Conservation (phyloP, 2,113 vertebrate genomes). For the Phoenicopterus ruber region DNA sequence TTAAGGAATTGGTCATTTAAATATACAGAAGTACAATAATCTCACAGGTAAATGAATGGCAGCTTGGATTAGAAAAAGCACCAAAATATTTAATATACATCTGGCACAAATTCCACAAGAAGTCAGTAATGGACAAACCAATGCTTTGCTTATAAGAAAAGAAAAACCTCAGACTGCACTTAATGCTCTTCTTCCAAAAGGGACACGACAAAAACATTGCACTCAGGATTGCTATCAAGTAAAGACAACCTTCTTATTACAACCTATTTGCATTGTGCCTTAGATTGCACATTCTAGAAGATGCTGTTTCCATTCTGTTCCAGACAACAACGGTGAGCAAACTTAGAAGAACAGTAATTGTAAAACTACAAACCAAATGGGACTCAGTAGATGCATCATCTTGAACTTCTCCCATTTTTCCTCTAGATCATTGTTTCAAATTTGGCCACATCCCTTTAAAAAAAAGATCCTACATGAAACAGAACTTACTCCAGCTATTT, state of each 20-base stretch:
- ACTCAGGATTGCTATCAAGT: conserved; percentile 48
- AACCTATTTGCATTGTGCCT: conserved; percentile 27
- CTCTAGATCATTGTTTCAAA: neutral
- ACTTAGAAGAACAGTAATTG: neutral
- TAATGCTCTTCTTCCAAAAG: conserved; percentile 56
- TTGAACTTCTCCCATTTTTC: neutral
- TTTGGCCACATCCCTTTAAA: neutral
- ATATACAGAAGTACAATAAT: conserved; percentile 55
- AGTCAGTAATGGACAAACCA: conserved; percentile 60
- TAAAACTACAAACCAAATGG: neutral
- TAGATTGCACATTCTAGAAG: neutral
- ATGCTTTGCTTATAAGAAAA: conserved; percentile 51
- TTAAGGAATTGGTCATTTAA: conserved; percentile 34
- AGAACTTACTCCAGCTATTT: conserved; percentile 35
- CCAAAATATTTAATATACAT: conserved; percentile 74
- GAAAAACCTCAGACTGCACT: conserved; percentile 39
- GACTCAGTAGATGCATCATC: neutral
- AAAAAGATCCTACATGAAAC: neutral
- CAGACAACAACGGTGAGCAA: neutral
- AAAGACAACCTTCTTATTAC: conserved; percentile 16
- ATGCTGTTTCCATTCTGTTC: conserved; percentile 49
- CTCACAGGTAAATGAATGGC: conserved; percentile 59
- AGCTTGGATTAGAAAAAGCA: conserved; percentile 69
- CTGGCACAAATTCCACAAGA: conserved; percentile 69
- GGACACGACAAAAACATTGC: conserved; percentile 50